Conservation (phyloP, 1,140 invertebrate genomes). For the Hyles euphorbiae region DNA sequence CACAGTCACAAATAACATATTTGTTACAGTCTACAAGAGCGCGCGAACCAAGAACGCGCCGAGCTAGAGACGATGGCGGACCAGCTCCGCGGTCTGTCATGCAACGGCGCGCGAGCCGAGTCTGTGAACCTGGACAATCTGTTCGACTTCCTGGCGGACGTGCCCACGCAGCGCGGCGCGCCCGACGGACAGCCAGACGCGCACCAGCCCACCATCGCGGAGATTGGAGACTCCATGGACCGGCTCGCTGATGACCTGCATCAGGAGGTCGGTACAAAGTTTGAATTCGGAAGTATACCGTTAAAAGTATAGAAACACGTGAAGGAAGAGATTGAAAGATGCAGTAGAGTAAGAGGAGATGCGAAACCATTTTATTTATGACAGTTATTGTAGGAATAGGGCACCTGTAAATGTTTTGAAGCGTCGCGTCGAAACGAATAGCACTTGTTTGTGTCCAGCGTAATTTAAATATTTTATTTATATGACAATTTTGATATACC, state of each 20-base stretch:
- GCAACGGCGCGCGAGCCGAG: slow-evolving; percentile 63
- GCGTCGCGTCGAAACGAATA: no score
- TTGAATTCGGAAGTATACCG: neutral
- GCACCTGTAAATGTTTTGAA: no score
- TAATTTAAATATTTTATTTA: no score
- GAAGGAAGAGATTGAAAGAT: no score
- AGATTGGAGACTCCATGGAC: slow-evolving; percentile 90
- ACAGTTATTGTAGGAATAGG: no score
- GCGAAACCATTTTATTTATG: no score
- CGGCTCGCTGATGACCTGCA: slow-evolving; percentile 87
- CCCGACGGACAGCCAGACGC: slow-evolving; percentile 74
- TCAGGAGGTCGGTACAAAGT: slow-evolving; percentile 74
- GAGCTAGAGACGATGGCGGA: slow-evolving; percentile 65
- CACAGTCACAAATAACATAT: neutral
- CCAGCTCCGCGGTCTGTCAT: slow-evolving; percentile 50
- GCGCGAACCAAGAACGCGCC: slow-evolving; percentile 54
- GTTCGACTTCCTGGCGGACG: slow-evolving; percentile 93
- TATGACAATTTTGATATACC: no score
- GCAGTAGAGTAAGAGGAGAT: no score
- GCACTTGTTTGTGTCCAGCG: no score
- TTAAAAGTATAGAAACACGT: no score
- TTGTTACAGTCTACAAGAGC: slow-evolving; percentile 51
- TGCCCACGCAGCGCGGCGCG: slow-evolving; percentile 78
- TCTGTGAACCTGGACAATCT: slow-evolving; percentile 94
- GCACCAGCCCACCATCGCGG: slow-evolving; percentile 85